Evolutionary conservation across 1,140 invertebrate species (phyloP).

Genomic region (Zaprionus capensis): DNA sequence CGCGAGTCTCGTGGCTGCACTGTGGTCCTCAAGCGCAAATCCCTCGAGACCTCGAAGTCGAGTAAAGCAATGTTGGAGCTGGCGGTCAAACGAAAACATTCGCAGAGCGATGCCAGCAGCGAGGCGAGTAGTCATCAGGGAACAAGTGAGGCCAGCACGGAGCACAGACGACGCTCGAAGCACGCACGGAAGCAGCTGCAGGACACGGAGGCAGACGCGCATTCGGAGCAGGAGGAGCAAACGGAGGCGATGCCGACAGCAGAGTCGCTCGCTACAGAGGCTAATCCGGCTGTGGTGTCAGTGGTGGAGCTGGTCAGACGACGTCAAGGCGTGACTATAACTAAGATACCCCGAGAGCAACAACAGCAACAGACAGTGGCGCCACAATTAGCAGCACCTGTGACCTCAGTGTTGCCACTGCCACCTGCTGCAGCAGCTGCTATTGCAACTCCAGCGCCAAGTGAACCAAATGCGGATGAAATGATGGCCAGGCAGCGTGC

Average conservation of each 20-base stretch:
- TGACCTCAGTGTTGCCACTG: not conserved
- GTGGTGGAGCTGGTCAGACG: slow-evolving; percentile 70
- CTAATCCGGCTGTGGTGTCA: slow-evolving; percentile 45
- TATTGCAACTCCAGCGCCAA: not conserved
- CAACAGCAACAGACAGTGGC: slow-evolving; percentile 40
- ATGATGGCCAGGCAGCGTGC: slow-evolving; percentile 40
- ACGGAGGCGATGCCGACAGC: not conserved
- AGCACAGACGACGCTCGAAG: slow-evolving; percentile 50
- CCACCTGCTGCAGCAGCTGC: not conserved
- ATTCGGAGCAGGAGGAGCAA: not conserved
- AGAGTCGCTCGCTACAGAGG: not conserved
- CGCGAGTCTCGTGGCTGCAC: slow-evolving; percentile 68
- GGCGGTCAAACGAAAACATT: slow-evolving; percentile 59
- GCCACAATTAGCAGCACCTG: not conserved
- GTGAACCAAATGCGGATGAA: slow-evolving; percentile 9
- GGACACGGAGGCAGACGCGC: not conserved
- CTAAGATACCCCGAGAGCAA: slow-evolving; percentile 69
- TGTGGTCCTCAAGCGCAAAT: slow-evolving; percentile 77
- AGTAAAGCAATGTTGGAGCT: slow-evolving; percentile 24
- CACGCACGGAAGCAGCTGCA: slow-evolving; percentile 48
- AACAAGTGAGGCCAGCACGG: slow-evolving; percentile 1
- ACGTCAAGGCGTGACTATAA: slow-evolving; percentile 77
- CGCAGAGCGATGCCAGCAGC: slow-evolving; percentile 64
- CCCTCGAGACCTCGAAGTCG: slow-evolving; percentile 46
- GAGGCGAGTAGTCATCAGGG: slow-evolving; percentile 47